These are phyloP conservation scores for Vespertilio murinus DNA, from an alignment of 2,797 vertebrate species.

Conservation along the genomic window DNA sequence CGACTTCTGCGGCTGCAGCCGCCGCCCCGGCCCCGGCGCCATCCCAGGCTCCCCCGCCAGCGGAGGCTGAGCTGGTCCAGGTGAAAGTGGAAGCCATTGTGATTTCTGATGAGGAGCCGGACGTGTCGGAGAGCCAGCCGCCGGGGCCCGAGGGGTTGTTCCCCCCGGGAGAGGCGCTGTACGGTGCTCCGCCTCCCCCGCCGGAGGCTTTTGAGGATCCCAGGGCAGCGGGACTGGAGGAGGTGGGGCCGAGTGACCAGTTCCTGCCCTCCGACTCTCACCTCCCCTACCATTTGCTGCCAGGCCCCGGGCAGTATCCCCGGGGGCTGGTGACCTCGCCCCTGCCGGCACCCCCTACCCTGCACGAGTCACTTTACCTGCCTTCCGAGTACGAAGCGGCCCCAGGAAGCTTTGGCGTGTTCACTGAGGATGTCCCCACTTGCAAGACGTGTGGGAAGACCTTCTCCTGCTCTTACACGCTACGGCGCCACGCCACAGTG, in stretches of 20 bases:
- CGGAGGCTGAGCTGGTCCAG: conserved; percentile 77
- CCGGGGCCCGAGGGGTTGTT: conserved; percentile 60
- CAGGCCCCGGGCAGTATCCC: conserved; percentile 77
- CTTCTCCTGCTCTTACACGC: conserved; percentile 95
- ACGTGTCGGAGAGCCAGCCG: conserved; percentile 81
- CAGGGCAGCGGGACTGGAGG: conserved; percentile 79
- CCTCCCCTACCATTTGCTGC: conserved; percentile 85
- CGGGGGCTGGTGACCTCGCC: conserved; percentile 76
- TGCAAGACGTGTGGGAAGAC: conserved; percentile 95
- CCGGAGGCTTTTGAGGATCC: conserved; percentile 80
- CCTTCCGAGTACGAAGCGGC: conserved; percentile 90
- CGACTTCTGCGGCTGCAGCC: conserved; percentile 10
- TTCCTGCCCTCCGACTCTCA: conserved; percentile 84
- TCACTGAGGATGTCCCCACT: conserved; percentile 92
- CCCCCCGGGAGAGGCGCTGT: conserved; percentile 12
- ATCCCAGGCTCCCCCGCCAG: conserved; percentile 58
- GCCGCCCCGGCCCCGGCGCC: conserved; percentile 2
- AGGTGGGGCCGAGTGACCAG: conserved; percentile 83
- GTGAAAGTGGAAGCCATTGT: conserved; percentile 95
- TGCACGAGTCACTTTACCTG: conserved; percentile 86
- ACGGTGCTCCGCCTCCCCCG: conserved; percentile 61
- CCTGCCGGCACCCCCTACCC: conserved; percentile 59
- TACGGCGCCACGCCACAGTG: conserved; percentile 94
- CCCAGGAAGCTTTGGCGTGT: conserved; percentile 88
- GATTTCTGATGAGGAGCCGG: conserved; percentile 94